Percentiles rank a stretch among this genome's conserved stretches.
Conservation (phyloP, 1,140 invertebrate species). For the Cyclina sinensis region DNA sequence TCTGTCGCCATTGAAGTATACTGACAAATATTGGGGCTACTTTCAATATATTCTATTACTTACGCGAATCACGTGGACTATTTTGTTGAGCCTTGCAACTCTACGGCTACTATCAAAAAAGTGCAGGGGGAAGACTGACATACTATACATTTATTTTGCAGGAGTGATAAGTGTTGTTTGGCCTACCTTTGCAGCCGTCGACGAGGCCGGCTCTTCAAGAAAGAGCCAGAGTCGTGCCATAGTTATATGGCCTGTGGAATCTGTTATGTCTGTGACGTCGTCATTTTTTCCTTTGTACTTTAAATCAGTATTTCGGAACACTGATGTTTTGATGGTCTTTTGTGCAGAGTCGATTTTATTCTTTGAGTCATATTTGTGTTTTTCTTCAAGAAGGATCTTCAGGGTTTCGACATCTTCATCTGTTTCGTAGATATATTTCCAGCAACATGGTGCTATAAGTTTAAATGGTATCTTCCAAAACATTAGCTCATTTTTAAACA, state of each 20-base stretch:
- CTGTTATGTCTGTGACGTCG: background rate
- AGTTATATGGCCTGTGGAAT: too few species aligned
- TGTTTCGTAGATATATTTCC: constrained; percentile 10
- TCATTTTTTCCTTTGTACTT: background rate
- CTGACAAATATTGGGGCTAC: too few species aligned
- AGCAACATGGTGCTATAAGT: constrained; percentile 32
- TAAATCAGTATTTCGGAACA: background rate
- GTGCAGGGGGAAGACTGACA: too few species aligned
- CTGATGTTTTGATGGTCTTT: background rate
- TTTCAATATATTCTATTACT: too few species aligned
- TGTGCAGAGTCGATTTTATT: background rate
- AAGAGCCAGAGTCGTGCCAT: background rate
- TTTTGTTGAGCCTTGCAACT: too few species aligned
- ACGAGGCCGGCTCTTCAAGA: constrained; percentile 20
- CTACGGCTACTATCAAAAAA: too few species aligned
- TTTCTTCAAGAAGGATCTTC: background rate
- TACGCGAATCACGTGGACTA: too few species aligned
- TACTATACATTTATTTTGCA: too few species aligned
- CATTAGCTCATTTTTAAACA: background rate
- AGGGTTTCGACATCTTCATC: background rate
- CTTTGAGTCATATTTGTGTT: background rate
- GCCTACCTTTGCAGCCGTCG: constrained; percentile 11
- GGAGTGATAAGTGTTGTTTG: too few species aligned
- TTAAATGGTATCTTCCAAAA: constrained; percentile 24
- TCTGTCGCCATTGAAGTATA: too few species aligned